These are phyloP conservation scores for Xyliphius kryptos DNA, from an alignment of 2,113 vertebrate genomes.

Conservation along the genomic window DNA sequence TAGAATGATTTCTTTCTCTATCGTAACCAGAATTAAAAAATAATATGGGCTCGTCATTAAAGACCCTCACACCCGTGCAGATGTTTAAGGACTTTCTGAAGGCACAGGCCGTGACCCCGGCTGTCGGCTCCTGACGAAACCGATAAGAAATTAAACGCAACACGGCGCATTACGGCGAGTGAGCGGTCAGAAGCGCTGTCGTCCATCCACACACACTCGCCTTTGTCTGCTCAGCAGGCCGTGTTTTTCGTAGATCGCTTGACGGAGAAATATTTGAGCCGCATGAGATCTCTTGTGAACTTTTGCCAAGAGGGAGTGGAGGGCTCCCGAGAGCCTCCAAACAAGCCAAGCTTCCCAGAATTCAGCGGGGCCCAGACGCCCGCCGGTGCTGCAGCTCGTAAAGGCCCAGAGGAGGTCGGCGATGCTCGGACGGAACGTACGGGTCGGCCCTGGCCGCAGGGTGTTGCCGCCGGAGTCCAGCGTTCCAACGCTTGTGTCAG, in stretches of 20 bases:
- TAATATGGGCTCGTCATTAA: no score
- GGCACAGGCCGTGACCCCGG: no score
- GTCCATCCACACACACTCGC: conserved; percentile 36
- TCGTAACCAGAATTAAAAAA: no score
- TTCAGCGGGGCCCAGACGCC: conserved; percentile 56
- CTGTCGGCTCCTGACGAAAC: no score
- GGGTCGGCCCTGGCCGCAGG: conserved; percentile 1
- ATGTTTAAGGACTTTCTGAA: no score
- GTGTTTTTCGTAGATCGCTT: conserved; percentile 69
- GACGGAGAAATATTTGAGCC: conserved; percentile 68
- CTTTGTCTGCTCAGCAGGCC: conserved; percentile 58
- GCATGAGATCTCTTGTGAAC: conserved; percentile 60
- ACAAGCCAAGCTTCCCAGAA: conserved; percentile 67
- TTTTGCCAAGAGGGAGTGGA: conserved; percentile 57
- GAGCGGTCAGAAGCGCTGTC: conserved; percentile 16
- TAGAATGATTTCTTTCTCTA: no score
- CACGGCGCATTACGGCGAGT: neutral
- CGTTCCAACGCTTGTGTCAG: conserved; percentile 5
- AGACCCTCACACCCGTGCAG: no score
- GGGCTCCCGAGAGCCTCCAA: conserved; percentile 61
- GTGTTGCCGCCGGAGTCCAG: conserved; percentile 6
- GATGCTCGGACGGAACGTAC: conserved; percentile 33
- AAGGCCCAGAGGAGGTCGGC: conserved; percentile 45
- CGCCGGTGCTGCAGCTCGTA: conserved; percentile 52
- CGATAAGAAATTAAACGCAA: no score